These are phyloP conservation scores for Hycleus cichorii DNA, from an alignment of 1,140 invertebrate genomes.

Conservation along the genomic window DNA sequence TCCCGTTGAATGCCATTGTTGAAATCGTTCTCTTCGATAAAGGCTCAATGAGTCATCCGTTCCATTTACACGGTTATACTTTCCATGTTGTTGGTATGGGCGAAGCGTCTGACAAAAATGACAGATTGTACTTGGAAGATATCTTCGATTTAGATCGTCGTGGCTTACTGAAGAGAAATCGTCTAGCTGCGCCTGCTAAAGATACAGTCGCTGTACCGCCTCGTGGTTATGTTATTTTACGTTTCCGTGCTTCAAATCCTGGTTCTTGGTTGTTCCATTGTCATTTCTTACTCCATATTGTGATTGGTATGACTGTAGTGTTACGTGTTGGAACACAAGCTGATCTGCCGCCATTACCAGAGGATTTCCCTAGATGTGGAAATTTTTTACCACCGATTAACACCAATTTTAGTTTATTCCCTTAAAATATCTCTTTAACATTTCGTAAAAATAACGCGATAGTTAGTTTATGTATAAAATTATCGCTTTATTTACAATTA, in stretches of 20 bases:
- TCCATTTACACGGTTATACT: conserved; percentile 84
- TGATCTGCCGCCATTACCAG: conserved; percentile 71
- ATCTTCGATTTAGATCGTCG: conserved; percentile 74
- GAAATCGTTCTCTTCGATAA: conserved; percentile 76
- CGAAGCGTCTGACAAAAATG: conserved; percentile 71
- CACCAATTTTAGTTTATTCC: conserved; percentile 45
- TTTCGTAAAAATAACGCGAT: too few relatives aligned
- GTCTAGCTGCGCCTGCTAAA: conserved; percentile 78
- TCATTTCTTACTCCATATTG: conserved; percentile 81
- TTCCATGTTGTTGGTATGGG: conserved; percentile 87
- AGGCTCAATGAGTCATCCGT: conserved; percentile 77
- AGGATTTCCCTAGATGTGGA: conserved; percentile 74
- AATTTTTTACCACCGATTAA: conserved; percentile 58
- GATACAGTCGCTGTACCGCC: conserved; percentile 91
- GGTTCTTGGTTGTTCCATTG: conserved; percentile 83
- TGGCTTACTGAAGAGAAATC: conserved; percentile 68
- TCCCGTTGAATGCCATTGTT: conserved; percentile 69
- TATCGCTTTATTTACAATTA: too few relatives aligned
- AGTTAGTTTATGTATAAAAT: too few relatives aligned
- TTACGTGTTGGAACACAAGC: conserved; percentile 76
- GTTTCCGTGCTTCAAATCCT: conserved; percentile 85
- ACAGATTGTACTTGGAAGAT: conserved; percentile 82
- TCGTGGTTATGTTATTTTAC: conserved; percentile 84
- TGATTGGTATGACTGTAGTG: conserved; percentile 77
- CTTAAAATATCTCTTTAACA: too few relatives aligned